These are phyloP conservation scores for Limosa lapponica DNA, from an alignment of 2,797 vertebrate genomes.

Conservation along the genomic window DNA sequence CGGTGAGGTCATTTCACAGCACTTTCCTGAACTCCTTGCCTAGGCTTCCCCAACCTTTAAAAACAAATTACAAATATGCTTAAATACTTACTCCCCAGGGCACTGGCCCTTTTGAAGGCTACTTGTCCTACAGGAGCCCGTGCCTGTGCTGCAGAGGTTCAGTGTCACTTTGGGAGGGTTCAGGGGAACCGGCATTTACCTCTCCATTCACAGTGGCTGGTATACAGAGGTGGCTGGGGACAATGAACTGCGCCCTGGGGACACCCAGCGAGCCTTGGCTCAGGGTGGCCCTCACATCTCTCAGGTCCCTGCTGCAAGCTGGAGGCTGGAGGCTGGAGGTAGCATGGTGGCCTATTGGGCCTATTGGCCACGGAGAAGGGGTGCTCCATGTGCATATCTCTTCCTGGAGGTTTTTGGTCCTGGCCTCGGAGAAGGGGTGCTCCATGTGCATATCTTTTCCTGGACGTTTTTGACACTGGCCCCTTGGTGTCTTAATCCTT, in stretches of 20 bases:
- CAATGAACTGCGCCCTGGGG: background rate
- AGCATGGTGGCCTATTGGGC: background rate
- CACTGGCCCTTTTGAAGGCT: background rate
- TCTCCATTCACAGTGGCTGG: background rate
- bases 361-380: background rate
- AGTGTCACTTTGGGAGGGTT: background rate
- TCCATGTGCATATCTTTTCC: background rate
- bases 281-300: background rate
- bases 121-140: background rate
- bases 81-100: background rate
- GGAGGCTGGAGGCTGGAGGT: background rate
- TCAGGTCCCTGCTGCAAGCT: background rate
- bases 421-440: background rate
- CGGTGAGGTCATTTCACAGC: background rate
- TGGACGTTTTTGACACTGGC: background rate
- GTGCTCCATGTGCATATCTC: background rate
- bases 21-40: background rate
- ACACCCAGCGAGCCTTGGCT: background rate
- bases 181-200: background rate
- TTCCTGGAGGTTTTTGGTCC: background rate
- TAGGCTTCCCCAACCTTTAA: background rate
- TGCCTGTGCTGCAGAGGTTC: background rate
- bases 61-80: background rate
- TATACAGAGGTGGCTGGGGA: background rate
- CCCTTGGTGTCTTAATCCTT: background rate